phyloP scores from a whole-genome alignment of 2,113 vertebrate species.

The Dromas ardeola region DNA sequence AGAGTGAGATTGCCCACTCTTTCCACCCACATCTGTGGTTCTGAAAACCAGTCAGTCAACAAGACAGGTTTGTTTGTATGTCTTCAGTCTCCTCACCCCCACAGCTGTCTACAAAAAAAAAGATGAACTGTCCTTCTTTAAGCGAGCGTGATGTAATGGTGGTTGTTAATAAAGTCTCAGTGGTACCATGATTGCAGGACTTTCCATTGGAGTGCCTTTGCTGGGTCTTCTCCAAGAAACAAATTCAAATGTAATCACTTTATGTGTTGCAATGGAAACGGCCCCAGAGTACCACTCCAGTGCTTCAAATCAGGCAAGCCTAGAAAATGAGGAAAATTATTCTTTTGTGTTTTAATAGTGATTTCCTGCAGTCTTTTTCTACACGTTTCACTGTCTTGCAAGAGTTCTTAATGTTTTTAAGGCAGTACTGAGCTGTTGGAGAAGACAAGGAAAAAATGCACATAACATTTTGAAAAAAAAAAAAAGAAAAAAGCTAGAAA shows the following conservation, averaged over 20 bases:
- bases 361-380: not conserved
- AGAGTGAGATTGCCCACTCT: not conserved
- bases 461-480: not conserved
- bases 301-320: not conserved
- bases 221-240: conserved; percentile 42
- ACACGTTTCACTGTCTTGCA: not conserved
- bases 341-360: not conserved
- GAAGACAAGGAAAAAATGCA: not conserved
- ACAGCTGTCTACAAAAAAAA: not conserved
- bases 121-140: not conserved
- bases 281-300: not conserved
- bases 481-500: not conserved
- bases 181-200: not conserved
- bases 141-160: not conserved
- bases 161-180: conserved; percentile 1
- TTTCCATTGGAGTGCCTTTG: conserved; percentile 17
- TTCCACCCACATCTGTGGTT: not conserved
- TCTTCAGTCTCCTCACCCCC: not conserved
- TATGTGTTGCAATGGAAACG: not conserved
- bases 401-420: not conserved
- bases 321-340: not conserved
- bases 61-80: not conserved
- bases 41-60: not conserved
- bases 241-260: not conserved
- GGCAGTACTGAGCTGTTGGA: not conserved